phyloP scores from a whole-genome alignment of 1,140 invertebrate species.

The Pseudomyrmex sp. region DNA sequence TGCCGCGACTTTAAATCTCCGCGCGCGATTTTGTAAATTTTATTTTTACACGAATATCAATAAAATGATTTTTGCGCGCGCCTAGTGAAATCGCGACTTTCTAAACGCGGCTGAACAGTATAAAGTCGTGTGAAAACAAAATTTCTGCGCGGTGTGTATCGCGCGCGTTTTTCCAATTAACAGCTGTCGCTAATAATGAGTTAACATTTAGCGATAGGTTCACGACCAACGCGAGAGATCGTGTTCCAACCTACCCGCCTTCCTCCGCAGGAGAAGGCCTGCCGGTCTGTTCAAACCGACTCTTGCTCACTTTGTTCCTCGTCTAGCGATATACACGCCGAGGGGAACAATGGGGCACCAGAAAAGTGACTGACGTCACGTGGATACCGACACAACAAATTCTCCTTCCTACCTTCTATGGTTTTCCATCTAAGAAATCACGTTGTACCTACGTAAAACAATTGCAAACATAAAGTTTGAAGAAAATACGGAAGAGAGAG shows the following conservation, averaged over 20 bases:
- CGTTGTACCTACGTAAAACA: slow-evolving; percentile 61
- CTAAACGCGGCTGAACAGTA: no score
- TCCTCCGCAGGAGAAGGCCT: slow-evolving; percentile 70
- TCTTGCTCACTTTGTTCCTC: slow-evolving; percentile 62
- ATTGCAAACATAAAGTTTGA: not conserved
- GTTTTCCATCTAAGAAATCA: slow-evolving; percentile 64
- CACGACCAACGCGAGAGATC: slow-evolving; percentile 66
- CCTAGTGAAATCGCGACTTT: no score
- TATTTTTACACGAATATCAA: no score
- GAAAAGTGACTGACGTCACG: slow-evolving; percentile 75
- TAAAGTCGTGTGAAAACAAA: not conserved
- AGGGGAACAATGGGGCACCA: slow-evolving; percentile 73
- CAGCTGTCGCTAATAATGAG: slow-evolving; percentile 31
- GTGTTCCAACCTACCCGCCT: slow-evolving; percentile 71
- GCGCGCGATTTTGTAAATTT: no score
- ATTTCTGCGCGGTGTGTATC: not conserved
- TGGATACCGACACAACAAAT: slow-evolving; percentile 51
- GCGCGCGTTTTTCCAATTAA: not conserved
- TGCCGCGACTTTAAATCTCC: not conserved
- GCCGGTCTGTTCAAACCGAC: slow-evolving; percentile 69
- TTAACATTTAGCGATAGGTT: slow-evolving; percentile 48
- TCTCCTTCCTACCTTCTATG: slow-evolving; percentile 72
- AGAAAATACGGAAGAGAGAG: not conserved
- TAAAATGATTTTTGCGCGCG: no score
- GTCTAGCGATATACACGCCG: slow-evolving; percentile 67